Base-by-base conservation (phyloP, 2,888 invertebrate species). In the Stomorhina lunata region DNA sequence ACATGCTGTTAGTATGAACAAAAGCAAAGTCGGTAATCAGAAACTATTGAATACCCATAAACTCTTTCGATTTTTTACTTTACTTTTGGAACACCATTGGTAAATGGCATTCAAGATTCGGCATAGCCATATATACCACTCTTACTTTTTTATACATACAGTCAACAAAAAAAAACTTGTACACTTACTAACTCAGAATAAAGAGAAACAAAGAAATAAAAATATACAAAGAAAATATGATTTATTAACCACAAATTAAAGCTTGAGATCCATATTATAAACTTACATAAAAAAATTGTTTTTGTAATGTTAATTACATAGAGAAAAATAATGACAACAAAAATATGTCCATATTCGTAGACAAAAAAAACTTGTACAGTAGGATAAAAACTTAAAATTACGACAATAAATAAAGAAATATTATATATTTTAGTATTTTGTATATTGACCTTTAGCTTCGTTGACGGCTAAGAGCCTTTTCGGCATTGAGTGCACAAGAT, bases 401-500 rank as follows among this genome's bases (percentile, higher is more conserved):
- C 25, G 40, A 61, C 40, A 61, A 32, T n/a, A 40, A 61, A 22
- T 15, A 40, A 25, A 61, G 57, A 32, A 32, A 32, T 40, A n/a
- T n/a, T n/a, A 40, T 40, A 40, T n/a, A 12, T 40, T n/a, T 29
- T 17, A 57, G 17, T 57, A 57, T 57, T 57, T 57, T 53, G 53
- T 53, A n/a, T 53, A n/a, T 53, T 53, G 53, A 53, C 53, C 53
- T 22, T 53, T 53, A 53, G 57, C 57, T 57, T 57, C 57, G 29
- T 57, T 40, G n/a, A 40, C 40, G 3, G 40, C 57, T 34, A 34
- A 34, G 40, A 57, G 57, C 22, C 50, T 66, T 48, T 34, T 66
- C 34, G 65, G 50, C 66, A 66, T 66, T 6, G 66, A 66, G 22
- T 66, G 48, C 6, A 50, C 34, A n/a, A 66, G 50, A 34, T 55